Conservation (phyloP, 2,113 vertebrate species). For the Salvator merianae region DNA sequence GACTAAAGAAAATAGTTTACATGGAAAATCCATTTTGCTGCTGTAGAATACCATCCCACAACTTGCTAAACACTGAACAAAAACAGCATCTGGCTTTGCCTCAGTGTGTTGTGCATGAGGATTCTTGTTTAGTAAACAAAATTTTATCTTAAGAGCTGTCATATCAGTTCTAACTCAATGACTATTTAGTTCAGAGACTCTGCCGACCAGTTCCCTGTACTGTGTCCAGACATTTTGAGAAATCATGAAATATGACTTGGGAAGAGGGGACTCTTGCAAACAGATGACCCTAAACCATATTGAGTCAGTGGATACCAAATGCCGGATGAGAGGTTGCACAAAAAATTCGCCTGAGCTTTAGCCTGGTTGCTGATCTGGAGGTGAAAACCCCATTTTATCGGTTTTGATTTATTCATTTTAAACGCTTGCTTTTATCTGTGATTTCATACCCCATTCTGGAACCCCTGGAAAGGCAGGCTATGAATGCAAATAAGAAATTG, state of each 20-base stretch:
- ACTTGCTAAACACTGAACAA: constrained; percentile 50
- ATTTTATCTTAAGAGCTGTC: constrained; percentile 43
- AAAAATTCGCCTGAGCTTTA: not conserved
- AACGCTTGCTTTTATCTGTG: too few species aligned
- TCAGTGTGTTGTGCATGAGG: not conserved
- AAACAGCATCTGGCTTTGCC: constrained; percentile 39
- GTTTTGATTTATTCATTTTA: too few species aligned
- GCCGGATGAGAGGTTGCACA: not conserved
- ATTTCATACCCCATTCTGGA: too few species aligned
- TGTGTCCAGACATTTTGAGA: not conserved
- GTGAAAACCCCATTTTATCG: too few species aligned
- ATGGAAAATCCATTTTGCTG: constrained; percentile 16
- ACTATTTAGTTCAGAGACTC: constrained; percentile 22
- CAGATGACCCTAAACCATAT: not conserved
- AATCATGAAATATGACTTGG: not conserved
- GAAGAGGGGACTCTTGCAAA: not conserved
- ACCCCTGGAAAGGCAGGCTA: too few species aligned
- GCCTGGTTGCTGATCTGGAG: not conserved
- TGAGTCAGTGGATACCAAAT: not conserved
- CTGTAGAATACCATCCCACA: constrained; percentile 55
- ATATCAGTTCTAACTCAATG: constrained; percentile 46
- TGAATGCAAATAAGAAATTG: too few species aligned
- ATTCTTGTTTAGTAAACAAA: constrained; percentile 25
- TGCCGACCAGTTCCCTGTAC: not conserved
- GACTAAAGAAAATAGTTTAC: not conserved